Evolutionary conservation across 2,888 invertebrate species (phyloP).

Genomic region (Drosophila meridiana): DNA sequence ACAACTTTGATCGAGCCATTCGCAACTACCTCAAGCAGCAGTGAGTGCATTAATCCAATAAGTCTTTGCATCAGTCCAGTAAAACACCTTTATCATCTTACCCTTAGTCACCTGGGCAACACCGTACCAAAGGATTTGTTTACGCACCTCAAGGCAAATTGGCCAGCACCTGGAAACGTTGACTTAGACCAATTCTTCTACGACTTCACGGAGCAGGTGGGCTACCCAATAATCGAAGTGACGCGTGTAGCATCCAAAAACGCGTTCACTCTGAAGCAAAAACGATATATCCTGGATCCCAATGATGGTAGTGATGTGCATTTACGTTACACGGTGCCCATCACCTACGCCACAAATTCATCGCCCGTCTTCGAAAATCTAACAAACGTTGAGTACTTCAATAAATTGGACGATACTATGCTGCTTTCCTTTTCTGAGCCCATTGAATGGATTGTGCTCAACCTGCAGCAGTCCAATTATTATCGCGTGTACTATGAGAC

Average conservation of each 20-base stretch:
- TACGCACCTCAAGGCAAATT: conserved; percentile 83
- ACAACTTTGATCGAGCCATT: conserved; percentile 86
- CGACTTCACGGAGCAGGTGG: conserved; percentile 89
- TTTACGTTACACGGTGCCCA: conserved; percentile 77
- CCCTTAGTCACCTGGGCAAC: conserved; percentile 75
- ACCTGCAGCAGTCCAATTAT: conserved; percentile 81
- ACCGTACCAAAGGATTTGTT: conserved; percentile 86
- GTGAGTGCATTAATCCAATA: conserved; percentile 78
- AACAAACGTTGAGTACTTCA: conserved; percentile 62
- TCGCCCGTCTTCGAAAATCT: conserved; percentile 66
- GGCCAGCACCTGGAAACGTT: conserved; percentile 76
- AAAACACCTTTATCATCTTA: not conserved
- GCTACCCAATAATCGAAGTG: conserved; percentile 88
- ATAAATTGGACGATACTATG: conserved; percentile 30
- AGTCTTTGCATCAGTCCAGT: not conserved
- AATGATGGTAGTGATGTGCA: conserved; percentile 56
- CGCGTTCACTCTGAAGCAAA: conserved; percentile 59
- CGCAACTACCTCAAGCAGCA: conserved; percentile 86
- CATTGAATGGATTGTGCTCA: conserved; percentile 80
- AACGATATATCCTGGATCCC: conserved; percentile 67
- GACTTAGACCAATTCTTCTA: conserved; percentile 81
- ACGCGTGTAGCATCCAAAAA: conserved; percentile 25
- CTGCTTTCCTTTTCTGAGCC: conserved; percentile 31
- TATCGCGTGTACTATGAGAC: conserved; percentile 90
- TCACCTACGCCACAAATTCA: conserved; percentile 77